phyloP scores from a whole-genome alignment of 2,888 invertebrate species.

The Pharmacophagus antenor region DNA sequence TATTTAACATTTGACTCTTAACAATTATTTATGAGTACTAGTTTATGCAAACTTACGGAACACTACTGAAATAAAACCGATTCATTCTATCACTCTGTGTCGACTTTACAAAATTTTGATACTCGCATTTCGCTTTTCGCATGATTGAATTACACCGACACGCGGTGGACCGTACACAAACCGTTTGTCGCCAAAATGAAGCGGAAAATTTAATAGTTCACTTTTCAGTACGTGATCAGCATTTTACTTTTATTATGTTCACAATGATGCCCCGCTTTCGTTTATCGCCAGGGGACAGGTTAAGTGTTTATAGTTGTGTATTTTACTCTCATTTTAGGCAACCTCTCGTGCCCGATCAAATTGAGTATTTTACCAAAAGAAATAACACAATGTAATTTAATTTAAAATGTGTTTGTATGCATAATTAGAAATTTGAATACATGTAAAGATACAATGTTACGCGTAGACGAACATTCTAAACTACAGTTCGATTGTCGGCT shows the following conservation, averaged over 20 bases:
- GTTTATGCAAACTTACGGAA: neutral
- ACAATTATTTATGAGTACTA: neutral
- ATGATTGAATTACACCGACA: conserved; percentile 43
- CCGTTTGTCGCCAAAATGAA: conserved; percentile 72
- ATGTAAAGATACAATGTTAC: conserved; percentile 16
- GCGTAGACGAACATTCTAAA: conserved; percentile 19
- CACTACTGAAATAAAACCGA: conserved; percentile 1
- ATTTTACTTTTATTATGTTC: conserved; percentile 60
- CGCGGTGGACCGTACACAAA: conserved; percentile 57
- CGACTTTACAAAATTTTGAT: conserved; percentile 9
- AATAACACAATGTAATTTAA: conserved; percentile 29
- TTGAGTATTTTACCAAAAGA: conserved; percentile 20
- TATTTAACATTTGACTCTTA: neutral
- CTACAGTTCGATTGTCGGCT: conserved; percentile 15
- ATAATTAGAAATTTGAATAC: conserved; percentile 23
- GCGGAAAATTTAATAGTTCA: conserved; percentile 74
- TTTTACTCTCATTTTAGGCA: conserved; percentile 28
- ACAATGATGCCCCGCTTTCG: conserved; percentile 64
- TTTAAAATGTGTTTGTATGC: conserved; percentile 24
- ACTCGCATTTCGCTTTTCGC: conserved; percentile 34
- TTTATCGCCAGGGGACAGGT: conserved; percentile 46
- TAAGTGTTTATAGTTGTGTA: conserved; percentile 26
- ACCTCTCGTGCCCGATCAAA: conserved; percentile 14
- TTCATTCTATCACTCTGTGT: conserved; percentile 6
- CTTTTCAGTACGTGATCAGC: conserved; percentile 68